phyloP scores from a whole-genome alignment of 2,797 vertebrate species.

The Cuculus canorus region DNA sequence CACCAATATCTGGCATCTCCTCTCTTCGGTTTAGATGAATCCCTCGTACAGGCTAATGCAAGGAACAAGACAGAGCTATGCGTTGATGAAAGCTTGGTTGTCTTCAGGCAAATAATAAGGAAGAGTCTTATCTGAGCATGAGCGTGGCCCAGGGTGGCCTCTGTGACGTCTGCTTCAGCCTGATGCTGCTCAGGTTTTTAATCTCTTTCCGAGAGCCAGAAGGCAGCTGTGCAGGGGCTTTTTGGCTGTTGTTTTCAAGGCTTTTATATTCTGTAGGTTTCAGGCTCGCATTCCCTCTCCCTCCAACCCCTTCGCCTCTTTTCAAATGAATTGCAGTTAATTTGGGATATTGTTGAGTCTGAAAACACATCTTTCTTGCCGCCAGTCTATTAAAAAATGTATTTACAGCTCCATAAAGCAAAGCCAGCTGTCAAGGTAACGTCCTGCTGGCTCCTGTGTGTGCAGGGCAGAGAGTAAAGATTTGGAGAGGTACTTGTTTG shows the following conservation, averaged over 20 bases:
- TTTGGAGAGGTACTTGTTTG: not conserved
- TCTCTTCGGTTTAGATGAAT: not conserved
- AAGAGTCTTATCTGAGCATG: slow-evolving; percentile 20
- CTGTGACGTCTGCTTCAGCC: slow-evolving; percentile 24
- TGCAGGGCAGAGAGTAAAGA: not conserved
- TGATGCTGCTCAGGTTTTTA: slow-evolving; percentile 34
- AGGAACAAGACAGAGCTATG: not conserved
- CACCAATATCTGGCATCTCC: not conserved
- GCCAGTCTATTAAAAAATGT: slow-evolving; percentile 67
- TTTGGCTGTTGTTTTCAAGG: slow-evolving; percentile 22
- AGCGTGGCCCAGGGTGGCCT: slow-evolving; percentile 22
- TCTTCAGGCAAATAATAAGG: not conserved
- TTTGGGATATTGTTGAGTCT: slow-evolving; percentile 50
- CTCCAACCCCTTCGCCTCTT: not conserved
- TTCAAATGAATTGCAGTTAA: slow-evolving; percentile 58
- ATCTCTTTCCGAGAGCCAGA: slow-evolving; percentile 39
- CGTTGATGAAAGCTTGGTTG: not conserved
- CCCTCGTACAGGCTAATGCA: accelerated
- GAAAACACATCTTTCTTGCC: slow-evolving; percentile 40
- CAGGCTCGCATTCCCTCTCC: not conserved
- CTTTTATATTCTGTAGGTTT: slow-evolving; percentile 27
- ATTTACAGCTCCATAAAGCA: slow-evolving; percentile 68
- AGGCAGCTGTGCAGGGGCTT: slow-evolving; percentile 46
- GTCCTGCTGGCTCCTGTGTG: not conserved
- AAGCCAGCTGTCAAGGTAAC: slow-evolving; percentile 67